phyloP scores from a whole-genome alignment of 2,113 vertebrate genomes.

The Synodontis membranacea region DNA sequence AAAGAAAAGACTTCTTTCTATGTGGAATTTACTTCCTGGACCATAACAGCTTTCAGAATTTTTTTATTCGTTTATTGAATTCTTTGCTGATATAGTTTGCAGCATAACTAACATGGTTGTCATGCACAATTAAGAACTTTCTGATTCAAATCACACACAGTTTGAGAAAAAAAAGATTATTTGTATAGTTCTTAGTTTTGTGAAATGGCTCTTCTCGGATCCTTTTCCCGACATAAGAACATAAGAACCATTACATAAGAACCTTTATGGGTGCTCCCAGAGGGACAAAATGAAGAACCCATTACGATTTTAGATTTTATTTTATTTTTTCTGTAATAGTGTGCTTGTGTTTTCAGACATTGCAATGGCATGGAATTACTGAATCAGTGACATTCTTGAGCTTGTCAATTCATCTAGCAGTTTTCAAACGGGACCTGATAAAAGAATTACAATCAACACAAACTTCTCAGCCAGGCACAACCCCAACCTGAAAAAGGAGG shows the following conservation, averaged over 20 bases:
- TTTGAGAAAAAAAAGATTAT: neutral
- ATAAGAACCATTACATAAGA: neutral
- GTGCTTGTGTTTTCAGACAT: neutral
- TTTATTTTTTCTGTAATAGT: neutral
- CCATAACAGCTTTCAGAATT: slow-evolving; percentile 27
- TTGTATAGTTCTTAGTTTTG: neutral
- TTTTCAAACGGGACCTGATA: slow-evolving; percentile 27
- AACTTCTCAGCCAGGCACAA: slow-evolving; percentile 37
- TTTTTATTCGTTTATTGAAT: neutral
- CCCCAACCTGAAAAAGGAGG: slow-evolving; percentile 54
- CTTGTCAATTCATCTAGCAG: slow-evolving; percentile 9
- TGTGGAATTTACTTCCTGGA: slow-evolving; percentile 27
- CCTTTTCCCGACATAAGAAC: no score
- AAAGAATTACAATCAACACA: slow-evolving; percentile 61
- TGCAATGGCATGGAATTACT: neutral
- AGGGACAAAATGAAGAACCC: neutral
- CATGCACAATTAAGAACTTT: slow-evolving; percentile 11
- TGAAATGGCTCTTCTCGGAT: neutral
- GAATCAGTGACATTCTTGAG: slow-evolving; percentile 7
- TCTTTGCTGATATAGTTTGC: slow-evolving; percentile 15
- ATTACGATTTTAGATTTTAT: neutral
- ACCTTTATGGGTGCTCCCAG: neutral
- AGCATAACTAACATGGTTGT: slow-evolving; percentile 9
- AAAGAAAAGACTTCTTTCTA: slow-evolving; percentile 26
- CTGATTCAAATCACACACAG: neutral